Conservation (phyloP, 2,113 vertebrate genomes). For the Caranx ignobilis region DNA sequence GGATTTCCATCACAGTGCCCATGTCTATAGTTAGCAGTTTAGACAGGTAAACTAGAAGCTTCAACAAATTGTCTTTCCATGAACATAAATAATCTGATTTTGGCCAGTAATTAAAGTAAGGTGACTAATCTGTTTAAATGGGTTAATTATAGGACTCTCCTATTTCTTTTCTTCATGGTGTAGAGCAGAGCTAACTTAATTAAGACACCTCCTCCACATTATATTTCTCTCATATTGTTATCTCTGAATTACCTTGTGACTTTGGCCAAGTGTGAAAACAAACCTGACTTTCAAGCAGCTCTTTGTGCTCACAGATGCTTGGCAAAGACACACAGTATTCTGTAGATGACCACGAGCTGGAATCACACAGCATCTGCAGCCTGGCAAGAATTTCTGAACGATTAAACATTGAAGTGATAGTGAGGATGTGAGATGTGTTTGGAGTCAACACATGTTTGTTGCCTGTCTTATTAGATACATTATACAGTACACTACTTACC, state of each 20-base stretch:
- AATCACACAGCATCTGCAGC: too few relatives aligned
- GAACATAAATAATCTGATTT: neutral
- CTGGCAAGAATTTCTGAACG: too few relatives aligned
- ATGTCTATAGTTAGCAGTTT: neutral
- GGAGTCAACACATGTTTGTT: too few relatives aligned
- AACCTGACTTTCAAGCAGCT: too few relatives aligned
- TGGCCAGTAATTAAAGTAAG: neutral
- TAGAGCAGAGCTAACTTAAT: neutral
- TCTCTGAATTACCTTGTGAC: slow-evolving; percentile 5
- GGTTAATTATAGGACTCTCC: neutral
- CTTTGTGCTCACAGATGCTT: too few relatives aligned
- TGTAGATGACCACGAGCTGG: too few relatives aligned
- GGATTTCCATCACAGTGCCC: too few relatives aligned
- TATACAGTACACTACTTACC: too few relatives aligned
- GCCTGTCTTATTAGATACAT: too few relatives aligned
- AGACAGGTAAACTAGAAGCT: neutral
- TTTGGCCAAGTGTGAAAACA: neutral
- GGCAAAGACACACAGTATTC: too few relatives aligned
- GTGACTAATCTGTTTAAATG: neutral
- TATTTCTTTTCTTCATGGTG: neutral
- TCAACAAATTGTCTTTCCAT: neutral
- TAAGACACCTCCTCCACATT: neutral
- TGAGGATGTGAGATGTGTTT: neutral
- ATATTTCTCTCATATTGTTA: neutral
- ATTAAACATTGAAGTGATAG: slow-evolving; percentile 12